Evolutionary conservation across 2,888 invertebrate species (phyloP).

Genomic region (Dolomedes plantarius): DNA sequence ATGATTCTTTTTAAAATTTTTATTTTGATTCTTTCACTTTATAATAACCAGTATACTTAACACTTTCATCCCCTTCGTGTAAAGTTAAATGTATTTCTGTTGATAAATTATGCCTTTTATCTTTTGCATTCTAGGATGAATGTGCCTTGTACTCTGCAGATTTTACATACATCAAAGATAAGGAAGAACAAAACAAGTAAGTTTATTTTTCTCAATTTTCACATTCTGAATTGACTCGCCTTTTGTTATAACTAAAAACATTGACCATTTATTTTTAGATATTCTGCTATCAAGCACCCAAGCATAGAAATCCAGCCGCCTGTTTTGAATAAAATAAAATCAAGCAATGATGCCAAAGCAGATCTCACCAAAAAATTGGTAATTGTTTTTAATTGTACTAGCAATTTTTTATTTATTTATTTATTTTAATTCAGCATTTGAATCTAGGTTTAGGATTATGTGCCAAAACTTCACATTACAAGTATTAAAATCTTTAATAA

Average conservation of each 20-base stretch:
- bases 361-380: not conserved
- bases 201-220: not conserved
- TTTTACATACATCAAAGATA: not conserved
- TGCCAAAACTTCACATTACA: too few species aligned
- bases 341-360: constrained; percentile 18
- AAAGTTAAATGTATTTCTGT: too few species aligned
- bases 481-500: too few species aligned
- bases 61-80: too few species aligned
- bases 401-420: not conserved
- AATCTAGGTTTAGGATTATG: not conserved
- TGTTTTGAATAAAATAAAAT: constrained; percentile 14
- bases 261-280: constrained; percentile 26
- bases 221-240: not conserved
- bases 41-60: too few species aligned
- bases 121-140: constrained; percentile 19
- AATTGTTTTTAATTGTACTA: not conserved
- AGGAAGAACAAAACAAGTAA: not conserved
- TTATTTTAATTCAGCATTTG: not conserved
- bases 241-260: constrained; percentile 1
- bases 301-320: constrained; percentile 35
- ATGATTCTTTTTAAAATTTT: too few species aligned
- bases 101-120: not conserved
- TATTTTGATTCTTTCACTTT: too few species aligned
- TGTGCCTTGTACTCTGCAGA: constrained; percentile 11
- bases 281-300: constrained; percentile 43